Conservation (phyloP, 1,140 invertebrate genomes). For the Hyphantria cunea region DNA sequence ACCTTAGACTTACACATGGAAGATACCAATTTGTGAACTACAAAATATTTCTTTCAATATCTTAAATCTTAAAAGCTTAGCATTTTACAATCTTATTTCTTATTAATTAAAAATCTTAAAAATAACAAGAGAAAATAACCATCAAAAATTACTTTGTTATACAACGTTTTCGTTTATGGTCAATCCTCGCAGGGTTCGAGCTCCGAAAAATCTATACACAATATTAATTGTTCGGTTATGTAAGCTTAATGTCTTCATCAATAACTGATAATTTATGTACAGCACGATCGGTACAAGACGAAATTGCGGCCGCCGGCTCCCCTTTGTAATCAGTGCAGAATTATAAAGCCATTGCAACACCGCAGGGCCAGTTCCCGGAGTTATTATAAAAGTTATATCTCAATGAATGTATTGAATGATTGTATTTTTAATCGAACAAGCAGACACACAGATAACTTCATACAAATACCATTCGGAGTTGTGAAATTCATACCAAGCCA, state of each 20-base stretch:
- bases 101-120: too few species aligned
- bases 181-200: background rate
- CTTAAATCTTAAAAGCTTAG: too few species aligned
- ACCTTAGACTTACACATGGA: too few species aligned
- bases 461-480: background rate
- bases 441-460: background rate
- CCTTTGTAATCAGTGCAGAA: constrained; percentile 80
- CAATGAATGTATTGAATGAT: constrained; percentile 56
- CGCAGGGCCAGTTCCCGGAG: constrained; percentile 57
- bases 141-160: too few species aligned
- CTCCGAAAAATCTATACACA: constrained; percentile 43
- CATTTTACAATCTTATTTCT: too few species aligned
- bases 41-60: too few species aligned
- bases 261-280: constrained; percentile 81
- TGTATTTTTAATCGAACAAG: constrained; percentile 37
- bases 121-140: too few species aligned
- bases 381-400: constrained; percentile 69
- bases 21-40: too few species aligned
- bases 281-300: constrained; percentile 77
- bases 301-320: constrained; percentile 79
- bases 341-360: constrained; percentile 77
- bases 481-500: background rate
- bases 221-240: constrained; percentile 59
- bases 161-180: too few species aligned
- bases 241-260: constrained; percentile 78